Evolutionary conservation across 1,140 invertebrate genomes (phyloP).

Genomic region (Drosophila malerkotliana): DNA sequence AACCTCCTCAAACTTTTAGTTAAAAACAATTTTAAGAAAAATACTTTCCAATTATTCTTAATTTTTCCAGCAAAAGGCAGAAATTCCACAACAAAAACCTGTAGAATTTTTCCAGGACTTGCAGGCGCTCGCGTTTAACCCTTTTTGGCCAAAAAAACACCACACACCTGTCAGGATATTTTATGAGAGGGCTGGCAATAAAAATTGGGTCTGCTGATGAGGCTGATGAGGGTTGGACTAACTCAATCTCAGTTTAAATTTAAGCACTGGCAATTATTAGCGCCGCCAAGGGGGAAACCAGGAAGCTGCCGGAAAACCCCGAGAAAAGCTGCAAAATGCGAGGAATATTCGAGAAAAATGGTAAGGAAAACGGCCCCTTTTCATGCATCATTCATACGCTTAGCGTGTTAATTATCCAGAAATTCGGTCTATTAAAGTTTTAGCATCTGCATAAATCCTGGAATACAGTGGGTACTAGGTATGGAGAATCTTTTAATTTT

Average conservation of each 20-base stretch:
- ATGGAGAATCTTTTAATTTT: background rate
- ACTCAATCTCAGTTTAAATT: conserved; percentile 74
- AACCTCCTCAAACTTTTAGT: background rate
- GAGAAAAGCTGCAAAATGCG: background rate
- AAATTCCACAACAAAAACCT: background rate
- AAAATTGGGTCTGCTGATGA: conserved; percentile 35
- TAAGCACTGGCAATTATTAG: conserved; percentile 74
- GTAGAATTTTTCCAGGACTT: background rate
- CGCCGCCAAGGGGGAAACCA: conserved; percentile 12
- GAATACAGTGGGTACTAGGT: conserved; percentile 11
- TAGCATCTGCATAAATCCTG: conserved; percentile 33
- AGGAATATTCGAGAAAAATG: background rate
- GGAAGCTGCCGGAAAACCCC: background rate
- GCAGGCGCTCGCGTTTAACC: background rate
- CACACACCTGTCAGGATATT: conserved; percentile 29
- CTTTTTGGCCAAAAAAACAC: conserved; percentile 1
- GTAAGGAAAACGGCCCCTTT: conserved; percentile 19
- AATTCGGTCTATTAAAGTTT: conserved; percentile 81
- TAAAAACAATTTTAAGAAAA: background rate
- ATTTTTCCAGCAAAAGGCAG: background rate
- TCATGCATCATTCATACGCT: conserved; percentile 76
- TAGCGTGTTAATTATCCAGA: conserved; percentile 79
- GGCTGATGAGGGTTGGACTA: conserved; percentile 43
- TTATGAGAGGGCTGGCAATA: conserved; percentile 22
- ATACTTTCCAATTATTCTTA: background rate